Evolutionary conservation across 2,797 vertebrate genomes (phyloP).

Genomic region (Gallinago stenura): DNA sequence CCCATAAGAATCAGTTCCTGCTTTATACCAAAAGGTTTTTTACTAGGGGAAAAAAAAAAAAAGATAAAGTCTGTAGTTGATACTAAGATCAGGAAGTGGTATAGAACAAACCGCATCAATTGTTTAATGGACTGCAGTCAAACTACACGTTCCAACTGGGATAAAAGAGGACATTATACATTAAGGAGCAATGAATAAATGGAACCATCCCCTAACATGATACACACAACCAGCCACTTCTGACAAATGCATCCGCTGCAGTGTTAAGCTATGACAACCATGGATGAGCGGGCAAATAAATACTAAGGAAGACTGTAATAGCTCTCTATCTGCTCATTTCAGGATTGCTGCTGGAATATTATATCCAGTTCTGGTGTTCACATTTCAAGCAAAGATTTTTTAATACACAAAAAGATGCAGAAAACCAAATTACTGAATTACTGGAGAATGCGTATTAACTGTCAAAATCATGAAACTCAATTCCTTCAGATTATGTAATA

Average conservation of each 20-base stretch:
- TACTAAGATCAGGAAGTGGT: neutral
- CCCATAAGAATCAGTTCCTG: neutral
- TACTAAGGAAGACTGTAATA: neutral
- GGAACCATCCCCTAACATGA: neutral
- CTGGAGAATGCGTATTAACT: neutral
- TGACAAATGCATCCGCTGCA: neutral
- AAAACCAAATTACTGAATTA: neutral
- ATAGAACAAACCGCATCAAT: neutral
- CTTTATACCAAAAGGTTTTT: neutral
- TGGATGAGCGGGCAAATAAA: neutral
- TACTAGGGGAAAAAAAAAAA: neutral
- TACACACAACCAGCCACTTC: neutral
- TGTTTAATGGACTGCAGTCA: neutral
- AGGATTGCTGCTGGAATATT: neutral
- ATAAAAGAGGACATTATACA: neutral
- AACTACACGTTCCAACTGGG: neutral
- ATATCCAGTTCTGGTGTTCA: neutral
- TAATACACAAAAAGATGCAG: neutral
- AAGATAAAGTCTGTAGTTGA: neutral
- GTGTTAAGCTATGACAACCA: neutral
- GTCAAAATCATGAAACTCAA: neutral
- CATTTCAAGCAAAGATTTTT: neutral
- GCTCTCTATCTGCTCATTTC: neutral
- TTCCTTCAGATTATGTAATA: neutral
- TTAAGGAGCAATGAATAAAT: neutral